Base-by-base conservation (phyloP, 2,888 invertebrate genomes). In the Amphipoea oculea region DNA sequence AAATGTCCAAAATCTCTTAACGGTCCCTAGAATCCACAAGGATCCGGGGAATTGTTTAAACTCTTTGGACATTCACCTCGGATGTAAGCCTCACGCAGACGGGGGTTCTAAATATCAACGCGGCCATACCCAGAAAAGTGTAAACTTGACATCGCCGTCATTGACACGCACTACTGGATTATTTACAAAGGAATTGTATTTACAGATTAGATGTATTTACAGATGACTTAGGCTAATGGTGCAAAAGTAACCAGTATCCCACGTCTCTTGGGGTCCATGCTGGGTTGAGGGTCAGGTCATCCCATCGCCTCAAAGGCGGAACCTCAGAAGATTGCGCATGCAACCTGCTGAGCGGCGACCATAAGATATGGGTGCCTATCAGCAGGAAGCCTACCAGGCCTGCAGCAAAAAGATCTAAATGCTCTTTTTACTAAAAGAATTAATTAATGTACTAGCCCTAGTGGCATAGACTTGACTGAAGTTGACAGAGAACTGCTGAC, bases 301-400 rank as follows among this genome's bases (percentile, higher is more conserved):
- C 78, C 73, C 87, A 86, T 63, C 87, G 80, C 78, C 87, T n/a
- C 5, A 0, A 14, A 62, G 76, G 76, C 86, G 84, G 75, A 20
- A 62, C 73, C 62, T 36, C 36, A 65, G 7, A 63, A 84, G 84
- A 76, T 51, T 76, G 73, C 40, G 40, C 12, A 67, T 36, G 83
- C 73, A 20, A 60, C 36, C 63, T 63, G 86, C 66, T 75, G 42
- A 66, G 14, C 23, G 57, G 20, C 54, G 23, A 48, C 51, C 63
- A 11, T 17, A 4, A 20, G 1, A 20, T 7, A 45, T 57, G 11
- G 62, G n/a, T 45, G 71, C n/a, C 4, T 20, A 36, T 63, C 51
- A 78, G 75, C 82, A 73, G 67, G 70, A 66, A 57, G 73, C 65
- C 63, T 29, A 40, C 71, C 69, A n/a, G 82, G 73, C 75, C 45